Conservation (phyloP, 2,113 vertebrate species). For the Corythaeola cristata region DNA sequence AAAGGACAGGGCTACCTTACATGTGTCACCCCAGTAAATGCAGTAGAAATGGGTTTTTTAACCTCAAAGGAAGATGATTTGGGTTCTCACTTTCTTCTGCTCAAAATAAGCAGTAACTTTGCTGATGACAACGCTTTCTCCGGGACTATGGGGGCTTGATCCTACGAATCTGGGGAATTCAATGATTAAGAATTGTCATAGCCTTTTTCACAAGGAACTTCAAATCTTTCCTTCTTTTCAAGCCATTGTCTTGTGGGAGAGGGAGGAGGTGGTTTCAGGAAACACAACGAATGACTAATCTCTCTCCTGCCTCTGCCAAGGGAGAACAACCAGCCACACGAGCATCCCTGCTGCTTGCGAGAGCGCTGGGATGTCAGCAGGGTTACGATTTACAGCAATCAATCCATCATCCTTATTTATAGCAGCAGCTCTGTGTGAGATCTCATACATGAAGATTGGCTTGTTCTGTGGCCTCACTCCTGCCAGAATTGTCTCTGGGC, state of each 20-base stretch:
- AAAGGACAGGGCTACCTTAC: not conserved
- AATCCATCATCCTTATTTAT: conserved; percentile 6
- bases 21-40: not conserved
- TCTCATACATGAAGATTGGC: not conserved
- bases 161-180: not conserved
- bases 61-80: not conserved
- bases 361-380: conserved; percentile 18
- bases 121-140: not conserved
- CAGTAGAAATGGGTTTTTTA: not conserved
- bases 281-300: conserved; percentile 17
- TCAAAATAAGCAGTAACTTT: not conserved
- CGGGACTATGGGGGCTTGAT: rapidly evolving
- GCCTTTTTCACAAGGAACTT: not conserved
- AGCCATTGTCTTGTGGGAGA: not conserved
- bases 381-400: conserved; percentile 37
- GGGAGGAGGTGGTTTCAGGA: conserved; percentile 35
- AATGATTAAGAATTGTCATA: not conserved
- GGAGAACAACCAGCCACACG: conserved; percentile 20
- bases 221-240: not conserved
- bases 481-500: not conserved
- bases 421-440: not conserved
- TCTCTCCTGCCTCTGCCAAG: conserved; percentile 23
- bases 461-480: not conserved
- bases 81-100: not conserved
- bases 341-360: not conserved